Evolutionary conservation across 2,797 vertebrate species (phyloP).

Genomic region (Rallus crepitans): DNA sequence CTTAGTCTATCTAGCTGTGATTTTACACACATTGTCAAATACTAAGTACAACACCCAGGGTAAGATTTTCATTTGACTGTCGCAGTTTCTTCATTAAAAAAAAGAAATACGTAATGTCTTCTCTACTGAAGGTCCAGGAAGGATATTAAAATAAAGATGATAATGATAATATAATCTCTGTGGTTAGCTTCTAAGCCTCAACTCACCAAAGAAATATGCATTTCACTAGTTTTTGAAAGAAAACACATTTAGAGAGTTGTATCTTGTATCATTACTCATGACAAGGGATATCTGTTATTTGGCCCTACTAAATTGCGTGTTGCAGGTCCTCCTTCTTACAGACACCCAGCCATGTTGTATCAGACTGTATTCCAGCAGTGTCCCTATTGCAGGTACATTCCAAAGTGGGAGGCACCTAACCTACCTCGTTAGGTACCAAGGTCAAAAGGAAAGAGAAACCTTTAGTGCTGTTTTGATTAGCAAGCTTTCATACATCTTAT

Average conservation of each 20-base stretch:
- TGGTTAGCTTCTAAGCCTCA: background rate
- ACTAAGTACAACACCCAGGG: background rate
- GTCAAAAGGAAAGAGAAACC: background rate
- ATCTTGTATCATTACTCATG: background rate
- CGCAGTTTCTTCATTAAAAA: background rate
- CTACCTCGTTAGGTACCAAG: background rate
- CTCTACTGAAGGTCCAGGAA: background rate
- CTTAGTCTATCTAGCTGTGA: conserved; percentile 17
- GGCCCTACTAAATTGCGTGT: background rate
- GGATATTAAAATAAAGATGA: background rate
- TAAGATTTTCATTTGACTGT: background rate
- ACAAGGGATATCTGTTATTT: background rate
- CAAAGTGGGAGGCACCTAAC: background rate
- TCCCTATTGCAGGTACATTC: background rate
- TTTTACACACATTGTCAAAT: conserved; percentile 40
- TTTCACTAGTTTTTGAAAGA: background rate
- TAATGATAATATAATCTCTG: background rate
- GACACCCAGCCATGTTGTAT: background rate
- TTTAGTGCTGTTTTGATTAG: background rate
- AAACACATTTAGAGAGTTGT: background rate
- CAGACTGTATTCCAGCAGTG: background rate
- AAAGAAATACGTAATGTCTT: background rate
- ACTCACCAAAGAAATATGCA: background rate
- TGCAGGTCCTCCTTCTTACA: background rate
- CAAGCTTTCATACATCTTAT: background rate